phyloP scores from a whole-genome alignment of 2,113 vertebrate species.

The Saguinus midas region DNA sequence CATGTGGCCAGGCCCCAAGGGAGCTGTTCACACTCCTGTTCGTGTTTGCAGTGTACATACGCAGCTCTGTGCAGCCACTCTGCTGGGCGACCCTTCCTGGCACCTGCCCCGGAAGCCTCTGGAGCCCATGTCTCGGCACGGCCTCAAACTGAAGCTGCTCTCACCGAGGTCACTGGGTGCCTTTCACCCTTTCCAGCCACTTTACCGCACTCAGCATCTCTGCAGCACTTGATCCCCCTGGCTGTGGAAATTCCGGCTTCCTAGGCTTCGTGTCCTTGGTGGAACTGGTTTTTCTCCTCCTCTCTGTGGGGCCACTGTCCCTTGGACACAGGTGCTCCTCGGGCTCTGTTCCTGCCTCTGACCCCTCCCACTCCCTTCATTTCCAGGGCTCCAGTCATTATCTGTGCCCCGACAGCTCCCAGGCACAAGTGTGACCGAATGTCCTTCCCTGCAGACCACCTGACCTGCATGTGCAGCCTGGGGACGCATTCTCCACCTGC shows the following conservation, averaged over 20 bases:
- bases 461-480: neutral
- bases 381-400: neutral
- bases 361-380: neutral
- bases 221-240: neutral
- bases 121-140: fast-evolving
- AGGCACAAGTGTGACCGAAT: neutral
- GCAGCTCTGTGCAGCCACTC: neutral
- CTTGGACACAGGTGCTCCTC: neutral
- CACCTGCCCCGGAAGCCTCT: neutral
- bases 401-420: neutral
- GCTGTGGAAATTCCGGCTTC: neutral
- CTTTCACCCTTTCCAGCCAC: neutral
- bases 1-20: neutral
- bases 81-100: fast-evolving
- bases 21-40: neutral
- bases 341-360: neutral
- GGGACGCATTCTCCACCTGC: neutral
- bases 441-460: neutral
- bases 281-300: neutral
- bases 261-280: neutral
- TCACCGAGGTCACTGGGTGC: neutral
- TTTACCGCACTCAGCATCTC: neutral
- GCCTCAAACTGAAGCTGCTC: neutral
- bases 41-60: neutral
- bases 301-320: neutral